These are phyloP conservation scores for Trididemnum clinides DNA, from an alignment of 23 tunicate genomes.

Conservation along the genomic window DNA sequence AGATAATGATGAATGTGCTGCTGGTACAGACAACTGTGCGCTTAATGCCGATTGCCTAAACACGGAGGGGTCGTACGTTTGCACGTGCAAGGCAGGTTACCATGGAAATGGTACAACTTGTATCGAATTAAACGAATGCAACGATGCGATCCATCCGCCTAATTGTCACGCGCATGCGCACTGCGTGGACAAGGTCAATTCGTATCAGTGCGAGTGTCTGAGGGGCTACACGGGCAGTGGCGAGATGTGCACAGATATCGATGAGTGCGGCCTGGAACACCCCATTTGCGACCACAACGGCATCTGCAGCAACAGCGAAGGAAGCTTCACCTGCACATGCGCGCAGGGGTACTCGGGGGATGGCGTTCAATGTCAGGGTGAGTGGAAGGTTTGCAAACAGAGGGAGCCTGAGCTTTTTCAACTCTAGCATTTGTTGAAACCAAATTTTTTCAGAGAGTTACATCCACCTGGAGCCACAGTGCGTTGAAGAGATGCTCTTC, in stretches of 20 bases:
- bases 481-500: no score
- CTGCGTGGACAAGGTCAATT: neutral
- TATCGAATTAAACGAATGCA: neutral
- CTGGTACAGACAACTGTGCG: neutral
- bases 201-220: neutral
- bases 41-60: neutral
- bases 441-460: no score
- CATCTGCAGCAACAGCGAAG: neutral
- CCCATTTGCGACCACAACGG: neutral
- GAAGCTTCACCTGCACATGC: constrained; percentile 11
- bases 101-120: neutral
- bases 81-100: neutral
- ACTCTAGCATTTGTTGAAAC: no score
- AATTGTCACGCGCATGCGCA: neutral
- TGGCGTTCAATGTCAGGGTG: neutral
- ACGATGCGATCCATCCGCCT: neutral
- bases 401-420: no score
- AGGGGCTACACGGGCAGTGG: neutral
- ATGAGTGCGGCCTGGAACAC: constrained; percentile 13
- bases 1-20: neutral
- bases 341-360: constrained; percentile 8
- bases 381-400: neutral
- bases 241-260: constrained; percentile 2
- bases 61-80: neutral
- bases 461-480: no score